These are phyloP conservation scores for Limnodromus scolopaceus DNA, from an alignment of 2,797 vertebrate species.

Conservation along the genomic window DNA sequence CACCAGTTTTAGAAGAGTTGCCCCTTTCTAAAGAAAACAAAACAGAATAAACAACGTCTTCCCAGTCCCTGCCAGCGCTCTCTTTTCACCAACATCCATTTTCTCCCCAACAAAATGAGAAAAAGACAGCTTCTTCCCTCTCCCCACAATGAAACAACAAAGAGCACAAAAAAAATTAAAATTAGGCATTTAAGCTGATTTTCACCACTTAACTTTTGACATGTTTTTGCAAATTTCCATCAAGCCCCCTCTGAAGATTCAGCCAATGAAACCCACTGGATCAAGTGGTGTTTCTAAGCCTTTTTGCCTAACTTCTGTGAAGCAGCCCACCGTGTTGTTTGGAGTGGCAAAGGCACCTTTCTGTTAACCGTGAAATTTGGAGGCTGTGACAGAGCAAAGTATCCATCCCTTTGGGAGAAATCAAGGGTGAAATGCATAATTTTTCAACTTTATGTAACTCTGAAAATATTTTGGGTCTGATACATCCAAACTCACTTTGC, in stretches of 20 bases:
- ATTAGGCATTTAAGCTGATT: conserved; percentile 71
- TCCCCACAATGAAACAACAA: conserved; percentile 65
- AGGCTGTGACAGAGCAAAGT: background rate
- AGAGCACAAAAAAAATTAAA: conserved; percentile 67
- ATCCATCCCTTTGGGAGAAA: background rate
- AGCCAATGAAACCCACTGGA: conserved; percentile 28
- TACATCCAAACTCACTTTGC: background rate
- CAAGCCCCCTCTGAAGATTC: conserved; percentile 20
- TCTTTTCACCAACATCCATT: conserved; percentile 53
- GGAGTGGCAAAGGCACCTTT: conserved; percentile 20
- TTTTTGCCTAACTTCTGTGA: background rate
- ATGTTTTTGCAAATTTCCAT: conserved; percentile 59
- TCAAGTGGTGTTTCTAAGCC: conserved; percentile 14
- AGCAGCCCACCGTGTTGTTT: background rate
- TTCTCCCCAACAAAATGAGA: conserved; percentile 54
- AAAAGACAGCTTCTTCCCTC: conserved; percentile 68
- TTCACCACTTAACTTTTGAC: conserved; percentile 69
- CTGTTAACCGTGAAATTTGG: background rate
- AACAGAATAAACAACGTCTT: conserved; percentile 70
- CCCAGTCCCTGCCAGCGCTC: conserved; percentile 27
- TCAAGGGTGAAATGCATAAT: background rate
- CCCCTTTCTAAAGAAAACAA: conserved; percentile 68
- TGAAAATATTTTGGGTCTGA: conserved; percentile 17
- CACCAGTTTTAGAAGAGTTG: conserved; percentile 63
- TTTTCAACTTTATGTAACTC: conserved; percentile 28